Conservation (phyloP, 2,888 invertebrate genomes). For the Cephus pulcher region DNA sequence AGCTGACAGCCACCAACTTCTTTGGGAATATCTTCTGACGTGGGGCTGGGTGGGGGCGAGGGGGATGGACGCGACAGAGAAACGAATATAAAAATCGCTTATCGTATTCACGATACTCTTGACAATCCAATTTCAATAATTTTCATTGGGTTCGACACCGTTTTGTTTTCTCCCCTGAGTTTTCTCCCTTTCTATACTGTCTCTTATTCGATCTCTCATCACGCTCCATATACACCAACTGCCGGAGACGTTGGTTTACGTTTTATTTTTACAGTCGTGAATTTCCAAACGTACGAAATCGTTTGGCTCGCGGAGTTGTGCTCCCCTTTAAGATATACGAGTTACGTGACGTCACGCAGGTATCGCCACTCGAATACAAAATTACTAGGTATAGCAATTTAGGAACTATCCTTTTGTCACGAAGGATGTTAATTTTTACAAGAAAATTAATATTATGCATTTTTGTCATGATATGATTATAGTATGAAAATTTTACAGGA, state of each 20-base stretch:
- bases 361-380: neutral
- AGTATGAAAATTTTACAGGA: neutral
- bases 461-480: neutral
- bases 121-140: conserved; percentile 18
- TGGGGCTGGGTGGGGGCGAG: neutral
- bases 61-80: neutral
- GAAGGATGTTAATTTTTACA: neutral
- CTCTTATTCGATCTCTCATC: neutral
- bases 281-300: neutral
- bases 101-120: conserved; percentile 11
- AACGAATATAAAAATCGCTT: conserved; percentile 36
- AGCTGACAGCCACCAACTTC: neutral
- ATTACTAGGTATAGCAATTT: no score
- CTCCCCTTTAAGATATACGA: neutral
- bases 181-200: neutral
- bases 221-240: neutral
- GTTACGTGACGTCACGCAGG: neutral
- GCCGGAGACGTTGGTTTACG: neutral
- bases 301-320: neutral
- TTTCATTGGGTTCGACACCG: conserved; percentile 10
- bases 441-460: neutral
- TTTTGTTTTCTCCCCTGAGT: neutral
- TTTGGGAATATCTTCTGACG: neutral
- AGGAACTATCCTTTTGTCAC: neutral
- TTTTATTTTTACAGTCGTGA: neutral